Evolutionary conservation across 2,888 invertebrate genomes (phyloP).

Genomic region (Drosophila percnosoma): DNA sequence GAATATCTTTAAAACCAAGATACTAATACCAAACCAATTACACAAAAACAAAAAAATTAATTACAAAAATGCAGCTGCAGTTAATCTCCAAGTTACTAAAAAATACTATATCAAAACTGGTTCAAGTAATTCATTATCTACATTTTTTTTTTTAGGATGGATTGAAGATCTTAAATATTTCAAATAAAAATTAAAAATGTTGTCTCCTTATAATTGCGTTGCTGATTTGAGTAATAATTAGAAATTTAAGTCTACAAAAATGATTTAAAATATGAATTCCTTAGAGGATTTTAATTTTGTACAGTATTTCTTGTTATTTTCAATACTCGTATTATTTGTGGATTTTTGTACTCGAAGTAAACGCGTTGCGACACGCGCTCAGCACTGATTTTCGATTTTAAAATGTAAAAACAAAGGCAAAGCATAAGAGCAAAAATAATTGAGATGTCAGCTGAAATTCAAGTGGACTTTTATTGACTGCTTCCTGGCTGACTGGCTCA

Average conservation of each 20-base stretch:
- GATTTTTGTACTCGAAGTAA: neutral
- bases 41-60: neutral
- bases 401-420: slow-evolving; percentile 27
- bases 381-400: slow-evolving; percentile 14
- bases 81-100: neutral
- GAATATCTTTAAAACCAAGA: neutral
- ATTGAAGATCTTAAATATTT: neutral
- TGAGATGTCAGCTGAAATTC: slow-evolving; percentile 76
- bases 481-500: slow-evolving; percentile 52
- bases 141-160: neutral
- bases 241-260: neutral
- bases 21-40: neutral
- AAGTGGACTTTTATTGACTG: slow-evolving; percentile 80
- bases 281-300: neutral
- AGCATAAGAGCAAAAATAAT: slow-evolving; percentile 70
- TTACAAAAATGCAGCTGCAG: neutral
- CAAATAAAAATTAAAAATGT: neutral
- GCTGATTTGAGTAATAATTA: neutral
- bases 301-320: neutral
- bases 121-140: neutral
- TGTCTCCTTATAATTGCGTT: neutral
- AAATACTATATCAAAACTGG: neutral
- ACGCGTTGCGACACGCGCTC: neutral
- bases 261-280: neutral
- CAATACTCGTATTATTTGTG: neutral